Base-by-base conservation (phyloP, 2,797 vertebrate genomes). In the Takifugu rubripes region DNA sequence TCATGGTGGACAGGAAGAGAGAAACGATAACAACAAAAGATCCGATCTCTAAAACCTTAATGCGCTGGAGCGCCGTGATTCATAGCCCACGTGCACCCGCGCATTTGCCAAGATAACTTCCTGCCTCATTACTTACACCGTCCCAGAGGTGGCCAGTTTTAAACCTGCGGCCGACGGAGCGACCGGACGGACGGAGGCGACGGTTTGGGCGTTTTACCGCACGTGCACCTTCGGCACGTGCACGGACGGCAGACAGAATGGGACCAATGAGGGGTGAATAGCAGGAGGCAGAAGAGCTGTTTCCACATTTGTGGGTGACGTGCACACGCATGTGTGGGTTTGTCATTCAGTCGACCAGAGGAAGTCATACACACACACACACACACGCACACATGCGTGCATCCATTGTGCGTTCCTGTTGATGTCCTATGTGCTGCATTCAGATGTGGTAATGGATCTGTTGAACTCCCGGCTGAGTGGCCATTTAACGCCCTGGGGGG, bases 391-490 rank as follows among this genome's bases (percentile, higher is more conserved):
- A 49, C 42, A 52, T 40, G 42, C 25, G 43, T 26, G 43, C 17
- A 47, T 47, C 43, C 61, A 60, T 25, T 54, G 56, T 25, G n/a
- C 70, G 69, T 76, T 49, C 74, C 54, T 73, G 71, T 75, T 81
- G 72, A 86, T 70, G 6, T 74, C 75, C 75, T 76, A 74, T 81
- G 75, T 79, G 66, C 58, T 75, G 87, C 88, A 87, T 88, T 31
- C 9, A 51, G 49, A 29, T n/a, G 81, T 52, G 64, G 62, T 89
- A 90, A 90, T 87, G 82, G 87, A 83, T 83, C 81, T 75, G 83
- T 73, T 77, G 64, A 71, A 64, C 40, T 56, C 62, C 64, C 72
- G 59, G 73, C 81, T 75, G 74, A 76, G 69, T 76, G 72, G 73
- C 63, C 76, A 71, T 80, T 83, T 85, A 78, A 75, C 77, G 84